Conservation (phyloP, 2,888 invertebrate genomes). For the Nesidiocoris tenuis region DNA sequence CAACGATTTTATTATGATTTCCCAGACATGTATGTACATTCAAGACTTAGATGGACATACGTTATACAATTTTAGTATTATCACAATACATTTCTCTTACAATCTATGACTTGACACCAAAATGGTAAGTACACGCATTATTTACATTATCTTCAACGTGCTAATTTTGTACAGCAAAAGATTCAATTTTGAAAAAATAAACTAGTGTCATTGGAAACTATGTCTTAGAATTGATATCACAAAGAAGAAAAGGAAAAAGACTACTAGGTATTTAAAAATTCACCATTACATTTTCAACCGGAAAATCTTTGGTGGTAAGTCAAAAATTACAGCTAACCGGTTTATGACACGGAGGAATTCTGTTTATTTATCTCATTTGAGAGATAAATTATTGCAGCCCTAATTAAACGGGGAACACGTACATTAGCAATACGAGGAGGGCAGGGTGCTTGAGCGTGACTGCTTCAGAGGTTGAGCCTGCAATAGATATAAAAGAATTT, state of each 20-base stretch:
- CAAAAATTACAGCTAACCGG: slow-evolving; percentile 3
- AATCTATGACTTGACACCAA: slow-evolving; percentile 34
- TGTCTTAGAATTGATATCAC: slow-evolving; percentile 32
- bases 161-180: slow-evolving; percentile 36
- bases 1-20: neutral
- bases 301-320: slow-evolving; percentile 7
- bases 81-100: slow-evolving; percentile 34
- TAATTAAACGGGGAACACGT: neutral
- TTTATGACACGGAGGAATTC: slow-evolving; percentile 10
- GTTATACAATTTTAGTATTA: slow-evolving; percentile 18
- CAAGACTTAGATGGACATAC: slow-evolving; percentile 25
- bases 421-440: slow-evolving; percentile 13
- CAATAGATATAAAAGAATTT: neutral
- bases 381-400: neutral
- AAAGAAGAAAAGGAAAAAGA: slow-evolving; percentile 34
- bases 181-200: slow-evolving; percentile 34
- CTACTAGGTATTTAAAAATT: slow-evolving; percentile 14
- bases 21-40: slow-evolving; percentile 29
- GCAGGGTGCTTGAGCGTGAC: slow-evolving; percentile 6
- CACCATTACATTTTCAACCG: slow-evolving; percentile 7
- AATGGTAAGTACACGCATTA: slow-evolving; percentile 25
- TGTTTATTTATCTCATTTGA: no score
- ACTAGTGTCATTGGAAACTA: slow-evolving; percentile 25
- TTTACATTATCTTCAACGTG: slow-evolving; percentile 13
- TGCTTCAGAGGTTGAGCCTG: slow-evolving; percentile 26